These are phyloP conservation scores for Fundulus diaphanus DNA, from an alignment of 2,797 vertebrate genomes.

Conservation along the genomic window DNA sequence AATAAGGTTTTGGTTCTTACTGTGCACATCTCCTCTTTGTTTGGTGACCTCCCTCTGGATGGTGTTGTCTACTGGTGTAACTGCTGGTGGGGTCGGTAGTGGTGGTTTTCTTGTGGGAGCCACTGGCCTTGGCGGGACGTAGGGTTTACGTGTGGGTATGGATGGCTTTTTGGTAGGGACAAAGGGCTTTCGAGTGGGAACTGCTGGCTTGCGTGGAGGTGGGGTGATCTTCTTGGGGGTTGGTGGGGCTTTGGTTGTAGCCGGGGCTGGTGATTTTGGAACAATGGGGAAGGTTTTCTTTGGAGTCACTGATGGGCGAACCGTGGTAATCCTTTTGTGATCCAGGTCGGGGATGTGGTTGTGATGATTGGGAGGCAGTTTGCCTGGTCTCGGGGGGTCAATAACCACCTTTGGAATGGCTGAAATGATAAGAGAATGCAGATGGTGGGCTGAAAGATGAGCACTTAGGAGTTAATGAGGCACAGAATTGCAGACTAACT, in stretches of 20 bases:
- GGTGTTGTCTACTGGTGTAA: slow-evolving; percentile 86
- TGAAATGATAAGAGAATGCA: slow-evolving; percentile 70
- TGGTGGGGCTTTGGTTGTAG: slow-evolving; percentile 51
- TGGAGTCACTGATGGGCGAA: slow-evolving; percentile 71
- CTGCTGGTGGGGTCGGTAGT: slow-evolving; percentile 38
- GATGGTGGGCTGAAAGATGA: slow-evolving; percentile 57
- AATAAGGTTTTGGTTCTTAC: slow-evolving; percentile 79
- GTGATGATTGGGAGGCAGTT: slow-evolving; percentile 74
- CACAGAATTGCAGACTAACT: slow-evolving; percentile 49
- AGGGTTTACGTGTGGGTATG: slow-evolving; percentile 54
- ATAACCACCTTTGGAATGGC: slow-evolving; percentile 87
- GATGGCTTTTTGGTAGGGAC: slow-evolving; percentile 69
- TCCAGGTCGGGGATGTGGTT: slow-evolving; percentile 84
- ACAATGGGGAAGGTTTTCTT: slow-evolving; percentile 53
- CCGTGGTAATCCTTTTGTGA: slow-evolving; percentile 78
- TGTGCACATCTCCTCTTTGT: slow-evolving; percentile 96
- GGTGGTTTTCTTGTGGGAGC: slow-evolving; percentile 50
- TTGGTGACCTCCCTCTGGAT: slow-evolving; percentile 90
- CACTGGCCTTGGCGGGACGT: slow-evolving; percentile 51
- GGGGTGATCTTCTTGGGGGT: slow-evolving; percentile 65
- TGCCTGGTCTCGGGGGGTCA: slow-evolving; percentile 82
- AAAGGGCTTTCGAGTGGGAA: slow-evolving; percentile 69
- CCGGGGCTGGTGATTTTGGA: slow-evolving; percentile 54
- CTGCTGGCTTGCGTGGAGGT: slow-evolving; percentile 60
- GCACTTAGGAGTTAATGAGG: slow-evolving; percentile 60